These are phyloP conservation scores for human DNA, from an alignment of 2,113 vertebrate genomes.

Conservation along the genomic window DNA sequence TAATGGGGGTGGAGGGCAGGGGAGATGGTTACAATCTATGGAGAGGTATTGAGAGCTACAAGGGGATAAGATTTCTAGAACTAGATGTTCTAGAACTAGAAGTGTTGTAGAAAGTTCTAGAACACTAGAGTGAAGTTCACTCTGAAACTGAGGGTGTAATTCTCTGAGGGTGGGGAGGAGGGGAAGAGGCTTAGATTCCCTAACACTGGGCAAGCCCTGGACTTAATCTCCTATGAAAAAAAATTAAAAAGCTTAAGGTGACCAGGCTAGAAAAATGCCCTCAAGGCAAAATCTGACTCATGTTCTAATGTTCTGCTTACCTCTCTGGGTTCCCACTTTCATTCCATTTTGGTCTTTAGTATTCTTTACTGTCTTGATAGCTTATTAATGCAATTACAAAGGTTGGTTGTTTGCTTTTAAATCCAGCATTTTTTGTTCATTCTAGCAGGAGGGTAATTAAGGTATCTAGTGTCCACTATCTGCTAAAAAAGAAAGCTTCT, in stretches of 20 bases:
- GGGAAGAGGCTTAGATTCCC: not conserved
- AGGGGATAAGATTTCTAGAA: not conserved
- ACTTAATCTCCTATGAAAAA: not conserved
- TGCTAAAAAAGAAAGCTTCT: not conserved
- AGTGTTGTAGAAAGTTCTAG: not conserved
- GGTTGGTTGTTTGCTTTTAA: not conserved
- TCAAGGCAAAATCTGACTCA: not conserved
- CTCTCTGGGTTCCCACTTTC: not conserved
- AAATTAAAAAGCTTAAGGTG: not conserved
- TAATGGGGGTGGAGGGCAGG: not conserved
- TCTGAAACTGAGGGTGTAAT: not conserved
- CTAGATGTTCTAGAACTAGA: not conserved
- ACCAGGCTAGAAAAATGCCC: not conserved
- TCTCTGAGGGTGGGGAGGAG: rapidly evolving
- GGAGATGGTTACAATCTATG: not conserved
- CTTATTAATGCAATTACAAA: not conserved
- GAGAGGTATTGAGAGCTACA: not conserved
- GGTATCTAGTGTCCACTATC: not conserved
- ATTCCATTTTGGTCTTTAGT: not conserved
- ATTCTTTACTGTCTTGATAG: not conserved
- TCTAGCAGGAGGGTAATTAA: not conserved
- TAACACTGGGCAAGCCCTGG: not conserved
- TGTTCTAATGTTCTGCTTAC: not conserved
- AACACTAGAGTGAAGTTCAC: not conserved
- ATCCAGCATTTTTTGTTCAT: not conserved